Percentiles rank a stretch among this genome's conserved stretches.
Evolutionary conservation across 1,140 invertebrate genomes (phyloP).

Genomic region (Arion vulgaris): DNA sequence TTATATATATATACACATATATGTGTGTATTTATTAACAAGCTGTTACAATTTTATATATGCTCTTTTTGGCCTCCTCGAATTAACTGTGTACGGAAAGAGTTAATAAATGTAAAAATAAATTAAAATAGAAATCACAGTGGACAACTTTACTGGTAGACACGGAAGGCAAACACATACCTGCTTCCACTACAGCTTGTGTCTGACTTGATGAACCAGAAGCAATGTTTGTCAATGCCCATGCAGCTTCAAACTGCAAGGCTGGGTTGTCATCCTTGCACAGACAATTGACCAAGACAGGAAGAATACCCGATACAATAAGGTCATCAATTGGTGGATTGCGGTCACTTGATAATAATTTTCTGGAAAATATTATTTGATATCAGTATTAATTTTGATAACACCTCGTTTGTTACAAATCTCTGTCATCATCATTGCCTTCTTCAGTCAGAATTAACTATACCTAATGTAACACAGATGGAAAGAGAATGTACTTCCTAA

Average conservation of each 20-base stretch:
- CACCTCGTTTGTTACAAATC: neutral
- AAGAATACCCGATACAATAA: constrained; percentile 95
- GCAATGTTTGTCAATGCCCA: constrained; percentile 99
- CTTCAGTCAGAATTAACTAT: no score
- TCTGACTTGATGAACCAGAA: constrained; percentile 96
- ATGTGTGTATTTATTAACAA: no score
- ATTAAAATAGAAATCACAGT: no score
- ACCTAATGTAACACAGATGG: neutral
- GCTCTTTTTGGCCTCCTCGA: no score
- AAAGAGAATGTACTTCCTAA: no score
- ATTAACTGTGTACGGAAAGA: no score
- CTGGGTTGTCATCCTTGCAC: constrained; percentile 82
- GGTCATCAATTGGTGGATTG: constrained; percentile 97
- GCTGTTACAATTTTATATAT: no score
- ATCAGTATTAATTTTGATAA: no score
- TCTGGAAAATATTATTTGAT: constrained; percentile 73
- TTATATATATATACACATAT: no score
- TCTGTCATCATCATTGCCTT: no score
- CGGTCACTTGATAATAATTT: constrained; percentile 97
- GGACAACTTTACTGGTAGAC: no score
- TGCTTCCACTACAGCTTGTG: constrained; percentile 93
- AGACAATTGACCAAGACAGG: constrained; percentile 95
- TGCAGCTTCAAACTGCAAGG: constrained; percentile 97
- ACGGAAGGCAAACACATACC: constrained; percentile 51
- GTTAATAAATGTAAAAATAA: no score